These are phyloP conservation scores for Coecobrya sp. DNA, from an alignment of 2,888 invertebrate species.

Conservation along the genomic window DNA sequence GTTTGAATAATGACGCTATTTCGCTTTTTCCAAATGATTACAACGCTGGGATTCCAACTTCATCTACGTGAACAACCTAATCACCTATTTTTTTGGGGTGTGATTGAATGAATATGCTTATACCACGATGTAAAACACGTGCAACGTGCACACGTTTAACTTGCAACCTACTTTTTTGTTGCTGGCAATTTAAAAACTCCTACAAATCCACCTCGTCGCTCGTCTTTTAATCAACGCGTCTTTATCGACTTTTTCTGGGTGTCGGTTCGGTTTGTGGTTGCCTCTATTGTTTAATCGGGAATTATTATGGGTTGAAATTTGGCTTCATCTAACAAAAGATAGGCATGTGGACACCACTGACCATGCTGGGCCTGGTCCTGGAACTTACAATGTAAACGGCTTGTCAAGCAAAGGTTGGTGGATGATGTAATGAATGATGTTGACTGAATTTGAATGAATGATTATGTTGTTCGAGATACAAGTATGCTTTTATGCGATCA, in stretches of 20 bases:
- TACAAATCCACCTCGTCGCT: constrained; percentile 20
- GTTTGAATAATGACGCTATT: background rate
- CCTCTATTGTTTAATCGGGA: constrained; percentile 30
- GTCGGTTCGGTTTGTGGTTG: background rate
- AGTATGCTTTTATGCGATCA: background rate
- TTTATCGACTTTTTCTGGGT: background rate
- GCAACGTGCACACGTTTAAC: constrained; percentile 4
- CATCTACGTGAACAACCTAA: background rate
- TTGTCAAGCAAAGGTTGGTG: constrained; percentile 93
- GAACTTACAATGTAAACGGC: constrained; percentile 96
- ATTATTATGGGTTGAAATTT: constrained; percentile 12
- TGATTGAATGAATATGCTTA: constrained; percentile 7
- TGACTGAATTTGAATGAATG: constrained; percentile 49
- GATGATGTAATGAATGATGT: constrained; percentile 2
- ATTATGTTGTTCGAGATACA: background rate
- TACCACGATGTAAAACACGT: background rate
- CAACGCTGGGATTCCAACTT: background rate
- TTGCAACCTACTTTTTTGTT: constrained; percentile 17
- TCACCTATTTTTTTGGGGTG: constrained; percentile 29
- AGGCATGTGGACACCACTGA: constrained; percentile 89
- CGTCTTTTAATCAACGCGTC: background rate
- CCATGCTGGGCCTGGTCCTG: constrained; percentile 94
- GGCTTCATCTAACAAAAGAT: constrained; percentile 62
- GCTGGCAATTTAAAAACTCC: constrained; percentile 35
- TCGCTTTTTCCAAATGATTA: constrained; percentile 3